Percentiles rank a stretch among this genome's conserved stretches.
Conservation (phyloP, 2,888 invertebrate genomes). For the Trachelus troglodyta region DNA sequence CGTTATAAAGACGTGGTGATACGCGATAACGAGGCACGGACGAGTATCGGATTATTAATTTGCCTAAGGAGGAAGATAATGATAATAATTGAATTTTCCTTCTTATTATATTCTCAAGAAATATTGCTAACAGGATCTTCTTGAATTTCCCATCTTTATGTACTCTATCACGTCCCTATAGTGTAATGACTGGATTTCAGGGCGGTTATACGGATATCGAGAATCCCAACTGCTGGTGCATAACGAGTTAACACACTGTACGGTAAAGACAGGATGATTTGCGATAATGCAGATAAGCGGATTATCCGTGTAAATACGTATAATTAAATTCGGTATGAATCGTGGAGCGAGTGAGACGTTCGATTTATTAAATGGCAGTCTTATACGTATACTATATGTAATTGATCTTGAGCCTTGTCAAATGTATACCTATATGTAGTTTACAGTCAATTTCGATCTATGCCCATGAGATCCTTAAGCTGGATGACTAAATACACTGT, state of each 20-base stretch:
- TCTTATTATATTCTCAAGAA: neutral
- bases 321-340: neutral
- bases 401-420: neutral
- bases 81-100: neutral
- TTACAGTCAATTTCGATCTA: neutral
- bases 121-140: neutral
- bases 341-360: neutral
- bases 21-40: slow-evolving; percentile 47
- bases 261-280: neutral
- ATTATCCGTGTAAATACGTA: neutral
- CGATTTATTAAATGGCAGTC: slow-evolving; percentile 2
- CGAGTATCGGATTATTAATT: slow-evolving; percentile 51
- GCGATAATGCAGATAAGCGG: neutral
- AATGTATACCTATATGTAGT: neutral
- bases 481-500: neutral
- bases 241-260: too few relatives aligned
- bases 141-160: neutral
- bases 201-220: neutral
- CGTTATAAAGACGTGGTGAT: slow-evolving; percentile 58
- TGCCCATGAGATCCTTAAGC: neutral
- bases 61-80: neutral
- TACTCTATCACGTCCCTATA: neutral
- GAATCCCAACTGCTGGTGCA: neutral
- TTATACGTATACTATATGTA: slow-evolving; percentile 3
- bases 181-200: neutral